A percentile compares a stretch with the other conserved stretches of the same genome.
These are phyloP conservation scores for Papilio polyxenes DNA, from an alignment of 1,140 invertebrate genomes.

Conservation along the genomic window DNA sequence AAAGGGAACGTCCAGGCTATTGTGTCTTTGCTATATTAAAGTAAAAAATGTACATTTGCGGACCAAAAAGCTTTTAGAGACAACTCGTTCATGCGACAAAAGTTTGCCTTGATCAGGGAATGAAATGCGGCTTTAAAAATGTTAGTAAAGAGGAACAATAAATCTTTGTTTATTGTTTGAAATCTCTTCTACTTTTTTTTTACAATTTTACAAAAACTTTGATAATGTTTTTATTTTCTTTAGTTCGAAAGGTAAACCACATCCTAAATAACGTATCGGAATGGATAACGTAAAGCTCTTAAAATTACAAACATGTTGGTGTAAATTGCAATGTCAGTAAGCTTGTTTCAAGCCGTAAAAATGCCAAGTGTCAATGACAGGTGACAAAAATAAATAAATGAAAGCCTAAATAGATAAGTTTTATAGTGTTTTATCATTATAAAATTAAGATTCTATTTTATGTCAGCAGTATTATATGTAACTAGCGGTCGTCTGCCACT, in stretches of 20 bases:
- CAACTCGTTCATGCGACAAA: background rate
- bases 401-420: background rate
- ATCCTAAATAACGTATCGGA: constrained; percentile 2
- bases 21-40: constrained; percentile 19
- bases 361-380: background rate
- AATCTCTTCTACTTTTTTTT: background rate
- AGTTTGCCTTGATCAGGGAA: background rate
- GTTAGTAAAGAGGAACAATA: background rate
- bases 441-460: background rate
- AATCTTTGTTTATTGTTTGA: background rate
- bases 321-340: background rate
- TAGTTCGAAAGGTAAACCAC: background rate
- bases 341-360: background rate
- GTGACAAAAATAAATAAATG: background rate
- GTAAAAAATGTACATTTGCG: background rate
- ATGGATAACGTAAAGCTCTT: background rate
- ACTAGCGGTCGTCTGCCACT: too few relatives aligned
- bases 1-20: constrained; percentile 3
- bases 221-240: background rate
- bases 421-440: background rate
- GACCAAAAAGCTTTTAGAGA: constrained; percentile 7
- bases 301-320: background rate
- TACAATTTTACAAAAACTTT: background rate
- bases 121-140: background rate
- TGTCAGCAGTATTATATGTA: background rate